Percentiles rank a stretch among this genome's conserved stretches.
Evolutionary conservation across 2,113 vertebrate species (phyloP).

Genomic region (Scolopax mira): DNA sequence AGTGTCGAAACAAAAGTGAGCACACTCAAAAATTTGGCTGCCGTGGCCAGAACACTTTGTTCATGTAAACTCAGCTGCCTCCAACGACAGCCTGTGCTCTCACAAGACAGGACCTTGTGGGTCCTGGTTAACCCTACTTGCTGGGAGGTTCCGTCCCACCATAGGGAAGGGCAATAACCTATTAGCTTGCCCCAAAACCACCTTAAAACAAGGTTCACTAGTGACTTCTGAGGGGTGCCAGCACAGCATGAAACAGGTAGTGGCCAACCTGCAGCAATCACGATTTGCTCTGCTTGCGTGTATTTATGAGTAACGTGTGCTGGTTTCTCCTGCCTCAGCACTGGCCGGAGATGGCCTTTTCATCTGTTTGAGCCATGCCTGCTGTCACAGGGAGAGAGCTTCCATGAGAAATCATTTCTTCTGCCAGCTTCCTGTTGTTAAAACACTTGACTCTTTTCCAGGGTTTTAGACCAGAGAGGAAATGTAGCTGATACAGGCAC

Average conservation of each 20-base stretch:
- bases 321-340: background rate
- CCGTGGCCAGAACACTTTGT: background rate
- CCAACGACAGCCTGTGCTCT: background rate
- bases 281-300: background rate
- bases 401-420: background rate
- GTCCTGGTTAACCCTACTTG: background rate
- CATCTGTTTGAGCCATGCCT: background rate
- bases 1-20: background rate
- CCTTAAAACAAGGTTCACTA: background rate
- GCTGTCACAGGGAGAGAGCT: background rate
- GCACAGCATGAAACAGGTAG: background rate
- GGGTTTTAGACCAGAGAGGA: background rate
- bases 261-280: background rate
- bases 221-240: background rate
- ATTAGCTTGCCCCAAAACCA: background rate
- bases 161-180: rapidly evolving
- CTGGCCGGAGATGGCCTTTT: background rate
- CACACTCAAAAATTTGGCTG: background rate
- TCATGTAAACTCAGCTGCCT: background rate
- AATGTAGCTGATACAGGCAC: background rate
- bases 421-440: background rate
- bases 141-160: background rate
- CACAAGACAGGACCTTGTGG: rapidly evolving
- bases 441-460: background rate
- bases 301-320: background rate